Evolutionary conservation across 2,888 invertebrate genomes (phyloP), one percentile per base, ranked within the genome.

Genomic region (Ochlodes sylvanus): DNA sequence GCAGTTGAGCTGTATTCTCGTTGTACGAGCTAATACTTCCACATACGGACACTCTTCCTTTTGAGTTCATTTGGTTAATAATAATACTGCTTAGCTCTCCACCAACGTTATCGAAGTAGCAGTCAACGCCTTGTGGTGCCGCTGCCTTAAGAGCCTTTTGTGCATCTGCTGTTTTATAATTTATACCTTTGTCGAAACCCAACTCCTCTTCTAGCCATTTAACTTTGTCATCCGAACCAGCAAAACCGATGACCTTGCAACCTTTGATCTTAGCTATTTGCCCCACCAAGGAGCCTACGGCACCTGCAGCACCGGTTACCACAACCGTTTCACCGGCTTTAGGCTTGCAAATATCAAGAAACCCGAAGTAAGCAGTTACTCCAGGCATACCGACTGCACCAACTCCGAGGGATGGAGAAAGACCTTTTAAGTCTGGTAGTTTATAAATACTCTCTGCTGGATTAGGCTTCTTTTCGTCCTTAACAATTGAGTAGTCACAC

Each of bases 31-130:
- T 88, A 32, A 89, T 90, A 47, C 82, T 78, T 0, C 90, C 90
- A 68, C 88, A 88, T 6, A 81, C 78, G 0, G 82, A 67, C 2
- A 83, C 78, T 66, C 85, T 75, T 7, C 85, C 84, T n/a, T 44
- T 69, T 4, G 65, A 47, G 65, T 94, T 95, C 95, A 96, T 95
- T 71, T 94, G 94, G 55, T 87, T 84, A 0, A 95, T 86, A 7
- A 95, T 93, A 0, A 82, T 84, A 57, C 90, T 91, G 52, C 95
- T 94, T 19, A 95, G 86, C 68, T 94, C 94, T 5, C 95, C 95
- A 12, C 95, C 96, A 14, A 96, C 96, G 80, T 96, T 96, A 79
- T 96, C 96, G 80, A 96, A 96, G 78, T 95, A 96, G 77, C 95
- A 95, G 77, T 96, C 96, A 0, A 96, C 85, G 0, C 96, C 96